phyloP scores from a whole-genome alignment of 2,888 invertebrate species.

The Epinotia bilunana region DNA sequence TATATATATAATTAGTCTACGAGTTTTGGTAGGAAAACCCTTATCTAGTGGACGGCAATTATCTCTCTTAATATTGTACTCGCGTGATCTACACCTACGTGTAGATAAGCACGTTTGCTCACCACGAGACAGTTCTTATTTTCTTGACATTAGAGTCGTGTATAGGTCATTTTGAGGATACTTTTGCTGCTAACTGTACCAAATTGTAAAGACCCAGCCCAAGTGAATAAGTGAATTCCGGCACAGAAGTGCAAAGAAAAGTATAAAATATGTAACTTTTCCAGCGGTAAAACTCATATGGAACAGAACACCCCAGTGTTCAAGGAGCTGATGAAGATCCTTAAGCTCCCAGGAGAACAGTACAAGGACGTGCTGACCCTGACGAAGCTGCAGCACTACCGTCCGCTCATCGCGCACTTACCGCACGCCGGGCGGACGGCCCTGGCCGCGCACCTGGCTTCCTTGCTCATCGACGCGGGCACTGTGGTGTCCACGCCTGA shows the following conservation, averaged over 20 bases:
- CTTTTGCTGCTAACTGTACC: slow-evolving; percentile 51
- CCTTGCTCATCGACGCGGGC: slow-evolving; percentile 95
- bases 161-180: too few relatives aligned
- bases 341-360: slow-evolving; percentile 97
- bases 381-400: slow-evolving; percentile 93
- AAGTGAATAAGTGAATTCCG: too few relatives aligned
- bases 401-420: slow-evolving; percentile 92
- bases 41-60: too few relatives aligned
- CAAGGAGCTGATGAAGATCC: slow-evolving; percentile 95
- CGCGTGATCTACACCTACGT: too few relatives aligned
- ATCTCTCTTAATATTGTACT: too few relatives aligned
- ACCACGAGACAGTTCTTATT: too few relatives aligned
- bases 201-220: slow-evolving; percentile 48
- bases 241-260: too few relatives aligned
- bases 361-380: slow-evolving; percentile 96
- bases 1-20: too few relatives aligned
- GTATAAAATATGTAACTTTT: not conserved
- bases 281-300: slow-evolving; percentile 83
- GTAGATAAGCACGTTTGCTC: too few relatives aligned
- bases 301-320: slow-evolving; percentile 93
- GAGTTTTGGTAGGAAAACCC: too few relatives aligned
- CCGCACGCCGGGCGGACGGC: slow-evolving; percentile 94
- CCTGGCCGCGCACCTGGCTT: slow-evolving; percentile 94
- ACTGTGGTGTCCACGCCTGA: slow-evolving; percentile 94
- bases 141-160: too few relatives aligned